These are phyloP conservation scores for Hyalella azteca DNA, from an alignment of 2,888 invertebrate genomes.

Conservation along the genomic window DNA sequence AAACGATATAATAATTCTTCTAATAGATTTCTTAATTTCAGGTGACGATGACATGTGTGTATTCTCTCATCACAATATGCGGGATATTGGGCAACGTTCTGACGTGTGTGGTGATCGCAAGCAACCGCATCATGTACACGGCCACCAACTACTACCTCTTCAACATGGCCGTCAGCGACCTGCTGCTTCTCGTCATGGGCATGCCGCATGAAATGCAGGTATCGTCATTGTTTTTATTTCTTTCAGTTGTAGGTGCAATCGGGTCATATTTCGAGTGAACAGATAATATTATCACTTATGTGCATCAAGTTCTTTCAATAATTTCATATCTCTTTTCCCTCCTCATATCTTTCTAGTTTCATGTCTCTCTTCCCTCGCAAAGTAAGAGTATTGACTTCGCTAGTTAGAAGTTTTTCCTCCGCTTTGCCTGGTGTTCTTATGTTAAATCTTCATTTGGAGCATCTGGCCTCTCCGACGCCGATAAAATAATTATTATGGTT, in stretches of 20 bases:
- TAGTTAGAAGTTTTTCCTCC: too few relatives aligned
- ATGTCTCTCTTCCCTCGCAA: too few relatives aligned
- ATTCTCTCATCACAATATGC: conserved; percentile 73
- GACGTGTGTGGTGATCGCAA: conserved; percentile 78
- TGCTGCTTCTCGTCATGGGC: conserved; percentile 77
- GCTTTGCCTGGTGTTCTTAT: too few relatives aligned
- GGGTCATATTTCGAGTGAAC: not conserved
- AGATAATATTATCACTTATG: not conserved
- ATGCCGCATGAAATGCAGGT: conserved; percentile 78
- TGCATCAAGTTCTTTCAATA: not conserved
- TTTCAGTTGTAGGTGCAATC: not conserved
- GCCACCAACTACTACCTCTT: conserved; percentile 84
- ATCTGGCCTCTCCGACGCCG: too few relatives aligned
- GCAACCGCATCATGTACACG: conserved; percentile 81
- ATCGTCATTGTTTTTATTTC: not conserved
- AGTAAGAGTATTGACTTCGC: too few relatives aligned
- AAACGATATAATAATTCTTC: not conserved
- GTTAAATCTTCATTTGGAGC: too few relatives aligned
- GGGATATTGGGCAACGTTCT: conserved; percentile 80
- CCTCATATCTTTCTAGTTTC: too few relatives aligned
- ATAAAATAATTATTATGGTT: too few relatives aligned
- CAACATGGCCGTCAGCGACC: conserved; percentile 80
- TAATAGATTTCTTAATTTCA: not conserved
- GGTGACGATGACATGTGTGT: conserved; percentile 70
- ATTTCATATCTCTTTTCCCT: not conserved